Base-by-base conservation (phyloP, 2,113 vertebrate species). In the Falco punctatus region DNA sequence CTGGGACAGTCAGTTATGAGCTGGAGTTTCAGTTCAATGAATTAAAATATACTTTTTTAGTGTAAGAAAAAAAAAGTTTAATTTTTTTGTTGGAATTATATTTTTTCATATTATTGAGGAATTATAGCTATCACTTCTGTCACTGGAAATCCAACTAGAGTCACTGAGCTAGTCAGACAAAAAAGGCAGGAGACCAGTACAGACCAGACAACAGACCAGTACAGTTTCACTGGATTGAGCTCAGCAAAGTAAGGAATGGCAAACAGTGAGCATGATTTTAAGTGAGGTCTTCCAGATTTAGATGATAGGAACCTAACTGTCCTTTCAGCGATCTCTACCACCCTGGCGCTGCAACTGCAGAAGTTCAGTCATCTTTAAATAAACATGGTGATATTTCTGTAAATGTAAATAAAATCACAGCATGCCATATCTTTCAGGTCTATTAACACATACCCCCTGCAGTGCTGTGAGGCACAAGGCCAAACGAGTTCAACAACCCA, bases 391-490 rank as follows among this genome's bases (percentile, higher is more conserved):
- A 59, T 93, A 82, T 85, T 92, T 92, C 92, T 74, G 59, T 77
- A 94, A 95, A 91, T 73, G 84, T 97, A 95, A 95, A 85, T 73
- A 95, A 94, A 91, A 91, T 79, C 84, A 74, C 74, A 88, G 94
- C 62, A 30, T 72, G 92, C 52, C 16, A 10, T 71, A 62, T 87
- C 78, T 96, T 90, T 94, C 58, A 77, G 57, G 73, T 73, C 94
- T 92, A 44, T 88, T 96, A 92, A 88, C 74, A 51, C 46, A 44
- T 54, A 81, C 74, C 81, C 62, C 55, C 80, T 86, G 74, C 42
- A 54, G 91, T 88, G 89, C 17, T 82, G 58, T 15, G 5, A 86
- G 91, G 74, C 78, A 80, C 51, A 88, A 90, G 89, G 87, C 91
- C 92, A 96, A 96, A 94, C 77, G 70, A 82, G 69, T 91, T 96